Evolutionary conservation across 2,888 invertebrate genomes (phyloP).

Genomic region (Teinopalpus imperialis): DNA sequence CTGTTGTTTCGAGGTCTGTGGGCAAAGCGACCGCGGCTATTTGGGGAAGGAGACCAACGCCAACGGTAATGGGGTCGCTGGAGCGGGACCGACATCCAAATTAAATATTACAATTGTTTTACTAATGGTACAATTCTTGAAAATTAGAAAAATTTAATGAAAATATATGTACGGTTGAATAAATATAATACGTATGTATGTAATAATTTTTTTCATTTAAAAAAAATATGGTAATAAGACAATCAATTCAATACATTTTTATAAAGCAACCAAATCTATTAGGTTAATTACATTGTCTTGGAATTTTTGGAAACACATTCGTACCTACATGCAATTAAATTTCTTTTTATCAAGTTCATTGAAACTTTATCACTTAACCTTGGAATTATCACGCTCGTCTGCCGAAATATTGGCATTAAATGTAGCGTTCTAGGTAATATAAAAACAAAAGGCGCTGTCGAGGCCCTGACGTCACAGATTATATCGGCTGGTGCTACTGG

Average conservation of each 20-base stretch:
- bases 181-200: no score
- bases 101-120: no score
- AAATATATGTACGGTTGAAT: no score
- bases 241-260: not conserved
- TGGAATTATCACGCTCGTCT: slow-evolving; percentile 62
- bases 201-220: no score
- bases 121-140: no score
- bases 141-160: no score
- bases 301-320: slow-evolving; percentile 28
- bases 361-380: slow-evolving; percentile 71
- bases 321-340: slow-evolving; percentile 39
- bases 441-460: slow-evolving; percentile 18
- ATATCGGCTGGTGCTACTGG: slow-evolving; percentile 23
- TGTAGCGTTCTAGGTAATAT: slow-evolving; percentile 15
- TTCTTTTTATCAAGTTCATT: slow-evolving; percentile 68
- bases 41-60: slow-evolving; percentile 30
- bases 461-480: slow-evolving; percentile 12
- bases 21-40: slow-evolving; percentile 48
- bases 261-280: not conserved
- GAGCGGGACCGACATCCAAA: slow-evolving; percentile 7
- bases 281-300: slow-evolving; percentile 25
- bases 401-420: slow-evolving; percentile 43
- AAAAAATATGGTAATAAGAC: no score
- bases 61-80: slow-evolving; percentile 46
- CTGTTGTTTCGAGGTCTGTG: slow-evolving; percentile 50